phyloP scores from a whole-genome alignment of 2,113 vertebrate species.

The Malurus melanocephalus region DNA sequence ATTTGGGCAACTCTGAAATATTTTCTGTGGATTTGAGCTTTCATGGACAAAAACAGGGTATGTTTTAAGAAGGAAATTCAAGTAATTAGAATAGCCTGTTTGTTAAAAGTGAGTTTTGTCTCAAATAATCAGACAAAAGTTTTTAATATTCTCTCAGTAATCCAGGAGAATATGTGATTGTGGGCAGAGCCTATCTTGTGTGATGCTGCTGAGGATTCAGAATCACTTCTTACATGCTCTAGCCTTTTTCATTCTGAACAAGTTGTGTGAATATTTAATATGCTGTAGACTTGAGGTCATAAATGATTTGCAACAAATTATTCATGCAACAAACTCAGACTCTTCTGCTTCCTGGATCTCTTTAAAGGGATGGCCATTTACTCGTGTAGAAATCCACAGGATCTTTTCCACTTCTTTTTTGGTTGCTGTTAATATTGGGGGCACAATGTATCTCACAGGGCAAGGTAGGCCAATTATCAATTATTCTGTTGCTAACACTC shows the following conservation, averaged over 20 bases:
- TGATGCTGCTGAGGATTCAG: not conserved
- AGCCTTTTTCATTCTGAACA: not conserved
- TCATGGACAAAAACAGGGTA: not conserved
- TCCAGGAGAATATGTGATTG: not conserved
- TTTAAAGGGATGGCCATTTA: not conserved
- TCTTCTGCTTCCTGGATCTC: not conserved
- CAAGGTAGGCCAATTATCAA: not conserved
- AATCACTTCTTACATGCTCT: not conserved
- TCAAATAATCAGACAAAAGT: not conserved
- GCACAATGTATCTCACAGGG: not conserved
- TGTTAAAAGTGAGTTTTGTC: not conserved
- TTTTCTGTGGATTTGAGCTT: not conserved
- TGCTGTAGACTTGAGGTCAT: not conserved
- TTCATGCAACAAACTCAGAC: not conserved
- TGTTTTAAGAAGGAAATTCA: not conserved
- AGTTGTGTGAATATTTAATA: conserved; percentile 24
- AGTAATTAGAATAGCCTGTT: not conserved
- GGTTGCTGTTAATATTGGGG: not conserved
- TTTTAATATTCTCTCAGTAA: not conserved
- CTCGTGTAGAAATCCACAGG: not conserved
- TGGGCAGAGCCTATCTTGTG: not conserved
- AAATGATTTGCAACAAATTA: conserved; percentile 7
- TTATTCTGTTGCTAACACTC: not conserved
- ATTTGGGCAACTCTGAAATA: not conserved
- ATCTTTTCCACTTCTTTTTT: not conserved